Conservation (phyloP, 2,888 invertebrate genomes). For the Hipparchia semele region DNA sequence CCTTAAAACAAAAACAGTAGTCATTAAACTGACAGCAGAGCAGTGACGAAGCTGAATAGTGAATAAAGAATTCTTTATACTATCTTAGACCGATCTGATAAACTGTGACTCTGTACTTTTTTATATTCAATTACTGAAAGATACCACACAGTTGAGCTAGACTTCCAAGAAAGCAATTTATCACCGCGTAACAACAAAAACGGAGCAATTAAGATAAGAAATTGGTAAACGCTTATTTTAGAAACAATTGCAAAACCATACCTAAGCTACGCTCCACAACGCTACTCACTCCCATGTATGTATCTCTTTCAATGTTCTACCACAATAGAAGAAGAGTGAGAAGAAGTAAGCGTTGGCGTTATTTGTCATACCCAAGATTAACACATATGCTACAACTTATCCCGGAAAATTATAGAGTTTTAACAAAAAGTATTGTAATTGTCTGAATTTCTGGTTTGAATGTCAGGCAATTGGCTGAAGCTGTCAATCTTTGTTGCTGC, state of each 20-base stretch:
- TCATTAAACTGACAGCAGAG: slow-evolving; percentile 11
- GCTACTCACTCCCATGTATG: too few relatives aligned
- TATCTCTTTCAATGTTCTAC: too few relatives aligned
- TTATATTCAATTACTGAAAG: slow-evolving; percentile 8
- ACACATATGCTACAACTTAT: too few relatives aligned
- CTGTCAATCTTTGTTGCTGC: too few relatives aligned
- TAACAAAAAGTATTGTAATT: too few relatives aligned
- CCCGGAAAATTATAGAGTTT: too few relatives aligned
- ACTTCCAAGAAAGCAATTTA: slow-evolving; percentile 14
- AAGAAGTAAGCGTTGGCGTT: too few relatives aligned
- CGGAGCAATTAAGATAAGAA: slow-evolving; percentile 8
- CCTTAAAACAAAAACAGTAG: slow-evolving; percentile 22
- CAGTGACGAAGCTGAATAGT: slow-evolving; percentile 27
- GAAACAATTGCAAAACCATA: not conserved
- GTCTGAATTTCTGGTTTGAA: too few relatives aligned
- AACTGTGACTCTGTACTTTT: slow-evolving; percentile 20
- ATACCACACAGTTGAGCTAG: slow-evolving; percentile 7
- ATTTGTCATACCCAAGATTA: too few relatives aligned
- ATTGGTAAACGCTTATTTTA: not conserved
- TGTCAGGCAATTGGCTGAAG: too few relatives aligned
- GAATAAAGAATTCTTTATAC: slow-evolving; percentile 13
- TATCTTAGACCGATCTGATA: slow-evolving; percentile 20
- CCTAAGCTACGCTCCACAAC: too few relatives aligned
- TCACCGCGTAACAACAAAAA: slow-evolving; percentile 2
- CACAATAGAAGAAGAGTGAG: too few relatives aligned